Evolutionary conservation across 2,888 invertebrate genomes (phyloP), one percentile per base, ranked within the genome.

Genomic region (Halictus ligatus): DNA sequence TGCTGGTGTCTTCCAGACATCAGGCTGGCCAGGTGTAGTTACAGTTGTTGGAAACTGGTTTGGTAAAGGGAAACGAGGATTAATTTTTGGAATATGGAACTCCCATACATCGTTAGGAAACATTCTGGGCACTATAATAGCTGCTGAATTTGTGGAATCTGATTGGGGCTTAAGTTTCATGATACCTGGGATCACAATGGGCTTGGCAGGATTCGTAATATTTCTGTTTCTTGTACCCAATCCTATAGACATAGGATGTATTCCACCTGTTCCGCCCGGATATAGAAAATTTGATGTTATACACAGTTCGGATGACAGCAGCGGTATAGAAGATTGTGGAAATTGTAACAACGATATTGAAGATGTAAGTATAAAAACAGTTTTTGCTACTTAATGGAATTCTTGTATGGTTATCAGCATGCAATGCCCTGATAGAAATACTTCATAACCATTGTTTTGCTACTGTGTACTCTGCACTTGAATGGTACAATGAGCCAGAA

Each of bases 81-180:
- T 99, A 43, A 98, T 99, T 86, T 99, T 99, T 95, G 99, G 99
- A 18, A 96, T 99, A 10, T 99, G 99, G 99, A 99, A 99, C 95
- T 98, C 99, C 0, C 99, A 99, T 92, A 99, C 99, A 0, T 99
- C 99, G 0, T 96, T 99, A 15, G 99, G 99, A 60, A 99, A 99
- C 94, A 99, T 99, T 92, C 95, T 99, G 82, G 99, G 99, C 94
- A 97, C 98, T 0, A 94, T 99, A n/a, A 97, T 99, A 91, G 99
- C 99, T 0, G 98, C 98, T 0, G 95, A 96, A 75, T 99, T 97
- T 95, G 98, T 99, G 18, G 98, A 98, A 94, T 95, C 94, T 0
- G 97, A 98, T 94, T 99, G 99, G 99, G 97, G 98, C 0, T 95
- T 98, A 77, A 99, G 99, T 50, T 99, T 99, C 95, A 97, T 99